Percentiles rank a stretch among this genome's conserved stretches.
phyloP scores from a whole-genome alignment of 2,888 invertebrate species.

The Priocnemis perturbator region DNA sequence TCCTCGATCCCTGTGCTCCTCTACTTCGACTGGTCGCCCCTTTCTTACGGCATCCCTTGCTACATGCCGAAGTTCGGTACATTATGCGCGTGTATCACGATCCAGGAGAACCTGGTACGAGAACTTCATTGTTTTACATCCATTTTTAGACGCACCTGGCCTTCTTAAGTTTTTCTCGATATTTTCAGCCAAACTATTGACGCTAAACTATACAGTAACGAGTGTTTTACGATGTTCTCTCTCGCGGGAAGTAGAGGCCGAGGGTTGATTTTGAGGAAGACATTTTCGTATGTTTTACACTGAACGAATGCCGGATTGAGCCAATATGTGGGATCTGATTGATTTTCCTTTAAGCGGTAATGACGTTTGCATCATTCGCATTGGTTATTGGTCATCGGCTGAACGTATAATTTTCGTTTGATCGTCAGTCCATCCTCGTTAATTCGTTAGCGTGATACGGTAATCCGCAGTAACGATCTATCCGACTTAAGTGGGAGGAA shows the following conservation, averaged over 20 bases:
- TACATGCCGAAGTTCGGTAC: too few species aligned
- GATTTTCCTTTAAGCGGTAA: not conserved
- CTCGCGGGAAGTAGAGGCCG: too few species aligned
- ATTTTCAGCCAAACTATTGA: too few species aligned
- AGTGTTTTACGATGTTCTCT: too few species aligned
- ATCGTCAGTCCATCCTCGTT: constrained; percentile 32
- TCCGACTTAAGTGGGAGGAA: constrained; percentile 20
- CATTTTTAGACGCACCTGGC: too few species aligned
- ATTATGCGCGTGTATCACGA: too few species aligned
- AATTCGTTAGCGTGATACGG: constrained; percentile 37
- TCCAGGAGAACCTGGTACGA: too few species aligned
- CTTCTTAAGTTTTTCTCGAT: too few species aligned
- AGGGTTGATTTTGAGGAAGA: constrained; percentile 1
- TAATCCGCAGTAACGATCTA: constrained; percentile 32
- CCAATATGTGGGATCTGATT: not conserved
- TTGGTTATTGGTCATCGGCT: not conserved
- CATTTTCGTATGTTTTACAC: constrained; percentile 4
- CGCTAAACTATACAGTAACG: too few species aligned
- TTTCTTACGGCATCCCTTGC: too few species aligned
- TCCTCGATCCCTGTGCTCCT: constrained; percentile 26
- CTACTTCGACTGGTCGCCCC: not conserved
- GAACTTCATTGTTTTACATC: too few species aligned
- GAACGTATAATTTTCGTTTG: not conserved
- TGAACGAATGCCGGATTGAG: not conserved
- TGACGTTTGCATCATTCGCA: not conserved